These are phyloP conservation scores for Epinotia brunnichana DNA, from an alignment of 2,888 invertebrate species.

Conservation along the genomic window DNA sequence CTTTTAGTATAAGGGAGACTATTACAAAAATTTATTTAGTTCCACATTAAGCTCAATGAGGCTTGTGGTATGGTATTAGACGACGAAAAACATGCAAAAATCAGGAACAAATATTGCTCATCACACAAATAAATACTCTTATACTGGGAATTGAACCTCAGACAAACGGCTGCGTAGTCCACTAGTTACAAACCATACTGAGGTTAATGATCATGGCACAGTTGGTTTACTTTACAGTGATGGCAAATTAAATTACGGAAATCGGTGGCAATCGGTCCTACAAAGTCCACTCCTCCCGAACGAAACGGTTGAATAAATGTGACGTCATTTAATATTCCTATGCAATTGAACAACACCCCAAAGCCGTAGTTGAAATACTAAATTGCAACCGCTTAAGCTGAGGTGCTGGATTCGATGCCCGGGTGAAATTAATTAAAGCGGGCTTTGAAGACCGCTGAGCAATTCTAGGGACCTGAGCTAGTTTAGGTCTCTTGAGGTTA, in stretches of 20 bases:
- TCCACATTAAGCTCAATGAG: no score
- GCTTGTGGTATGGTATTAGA: no score
- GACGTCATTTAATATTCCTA: not conserved
- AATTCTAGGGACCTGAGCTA: slow-evolving; percentile 31
- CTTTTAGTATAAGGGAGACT: no score
- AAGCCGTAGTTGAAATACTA: slow-evolving; percentile 11
- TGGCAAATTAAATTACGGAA: not conserved
- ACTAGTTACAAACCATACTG: no score
- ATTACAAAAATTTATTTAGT: no score
- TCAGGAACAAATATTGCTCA: no score
- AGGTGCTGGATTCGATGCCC: slow-evolving; percentile 44
- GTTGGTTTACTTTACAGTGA: not conserved
- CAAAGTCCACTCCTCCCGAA: not conserved
- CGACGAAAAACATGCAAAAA: no score
- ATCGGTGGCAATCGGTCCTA: not conserved
- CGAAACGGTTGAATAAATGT: slow-evolving; percentile 4
- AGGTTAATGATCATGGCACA: not conserved
- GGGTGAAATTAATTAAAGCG: slow-evolving; percentile 43
- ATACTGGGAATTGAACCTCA: no score
- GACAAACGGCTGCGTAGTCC: no score
- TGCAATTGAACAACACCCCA: slow-evolving; percentile 13
- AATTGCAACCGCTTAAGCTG: slow-evolving; percentile 34
- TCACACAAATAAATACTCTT: no score
- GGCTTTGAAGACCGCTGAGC: slow-evolving; percentile 43
- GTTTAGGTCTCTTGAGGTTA: slow-evolving; percentile 27